Evolutionary conservation across 1,140 invertebrate genomes (phyloP), one percentile per base, ranked within the genome.

Genomic region (Cyphomyrmex costatus): DNA sequence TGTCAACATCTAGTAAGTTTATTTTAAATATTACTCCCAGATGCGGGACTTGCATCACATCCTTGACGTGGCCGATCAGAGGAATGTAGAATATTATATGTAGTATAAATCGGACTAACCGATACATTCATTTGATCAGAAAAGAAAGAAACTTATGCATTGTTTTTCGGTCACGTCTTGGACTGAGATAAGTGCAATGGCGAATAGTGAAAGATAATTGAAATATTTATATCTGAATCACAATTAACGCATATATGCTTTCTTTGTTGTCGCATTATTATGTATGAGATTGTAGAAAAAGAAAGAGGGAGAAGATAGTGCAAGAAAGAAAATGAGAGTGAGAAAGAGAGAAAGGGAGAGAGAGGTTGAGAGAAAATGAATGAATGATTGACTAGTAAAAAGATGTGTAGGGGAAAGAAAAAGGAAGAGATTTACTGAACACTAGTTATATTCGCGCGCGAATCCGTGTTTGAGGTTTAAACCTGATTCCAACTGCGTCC

Each of bases 161-260:
- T 70, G 24, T 73, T 46, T 19, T 7, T 83, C 79, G 79, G 36
- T 61, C 66, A 83, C 68, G 68, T 60, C 10, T 66, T 42, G 30
- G 70, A 46, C n/a, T 66, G 80, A 49, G 36, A 84, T 63, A 80
- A 60, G 80, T 60, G 58, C 65, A 79, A 78, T 86, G 85, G 42
- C 5, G 71, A 49, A 51, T 71, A 58, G n/a, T 36, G n/a, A 56
- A 14, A 30, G 60, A 87, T 56, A 58, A 76, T 83, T 73, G 33
- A 71, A 27, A 82, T 71, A 82, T 73, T 83, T 73, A 58, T 83
- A 49, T 89, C 53, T 42, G 61, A 89, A 89, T 36, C 56, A n/a
- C n/a, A 42, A 78, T 88, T 77, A 21, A 79, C 49, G 80, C 87
- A 86, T 51, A 71, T 88, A 60, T 49, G 88, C 79, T 89, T 86